phyloP scores from a whole-genome alignment of 1,140 invertebrate genomes.

The Zaprionus gabonicus region DNA sequence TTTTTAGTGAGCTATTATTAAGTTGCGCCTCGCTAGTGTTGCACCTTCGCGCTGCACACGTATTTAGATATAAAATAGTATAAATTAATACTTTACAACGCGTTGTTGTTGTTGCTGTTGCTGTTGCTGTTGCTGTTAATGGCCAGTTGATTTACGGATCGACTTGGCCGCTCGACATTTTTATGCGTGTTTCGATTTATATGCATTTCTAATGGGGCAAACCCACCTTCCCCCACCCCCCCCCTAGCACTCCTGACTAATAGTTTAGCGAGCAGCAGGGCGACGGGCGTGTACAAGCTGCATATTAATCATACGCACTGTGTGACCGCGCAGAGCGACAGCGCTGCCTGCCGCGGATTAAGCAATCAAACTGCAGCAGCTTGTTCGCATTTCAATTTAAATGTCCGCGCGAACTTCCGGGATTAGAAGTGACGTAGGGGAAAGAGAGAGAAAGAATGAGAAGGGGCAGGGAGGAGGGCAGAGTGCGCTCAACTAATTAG shows the following conservation, averaged over 20 bases:
- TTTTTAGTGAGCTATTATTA: slow-evolving; percentile 25
- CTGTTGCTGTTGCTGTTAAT: slow-evolving; percentile 53
- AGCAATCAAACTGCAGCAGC: slow-evolving; percentile 66
- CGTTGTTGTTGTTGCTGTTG: slow-evolving; percentile 23
- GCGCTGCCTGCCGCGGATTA: slow-evolving; percentile 41
- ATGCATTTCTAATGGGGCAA: slow-evolving; percentile 68
- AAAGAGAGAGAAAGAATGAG: background rate
- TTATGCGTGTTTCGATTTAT: slow-evolving; percentile 70
- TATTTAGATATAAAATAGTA: slow-evolving; percentile 34
- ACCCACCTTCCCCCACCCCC: background rate
- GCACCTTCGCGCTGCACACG: slow-evolving; percentile 15
- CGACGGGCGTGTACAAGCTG: slow-evolving; percentile 19
- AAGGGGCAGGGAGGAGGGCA: background rate
- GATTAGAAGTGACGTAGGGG: slow-evolving; percentile 38
- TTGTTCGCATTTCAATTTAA: slow-evolving; percentile 61
- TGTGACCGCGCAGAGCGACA: slow-evolving; percentile 30
- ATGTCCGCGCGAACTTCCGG: slow-evolving; percentile 72
- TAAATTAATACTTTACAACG: slow-evolving; percentile 45
- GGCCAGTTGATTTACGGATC: slow-evolving; percentile 68
- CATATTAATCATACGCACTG: slow-evolving; percentile 74
- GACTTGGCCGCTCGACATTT: slow-evolving; percentile 58
- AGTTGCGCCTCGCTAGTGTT: background rate
- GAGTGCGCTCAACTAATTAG: slow-evolving; percentile 66
- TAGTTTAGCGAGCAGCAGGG: slow-evolving; percentile 34
- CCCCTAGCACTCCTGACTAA: slow-evolving; percentile 35